A percentile compares a stretch with the other conserved stretches of the same genome.
These are phyloP conservation scores for Syngnathoides biaculeatus DNA, from an alignment of 2,113 vertebrate species.

Conservation along the genomic window DNA sequence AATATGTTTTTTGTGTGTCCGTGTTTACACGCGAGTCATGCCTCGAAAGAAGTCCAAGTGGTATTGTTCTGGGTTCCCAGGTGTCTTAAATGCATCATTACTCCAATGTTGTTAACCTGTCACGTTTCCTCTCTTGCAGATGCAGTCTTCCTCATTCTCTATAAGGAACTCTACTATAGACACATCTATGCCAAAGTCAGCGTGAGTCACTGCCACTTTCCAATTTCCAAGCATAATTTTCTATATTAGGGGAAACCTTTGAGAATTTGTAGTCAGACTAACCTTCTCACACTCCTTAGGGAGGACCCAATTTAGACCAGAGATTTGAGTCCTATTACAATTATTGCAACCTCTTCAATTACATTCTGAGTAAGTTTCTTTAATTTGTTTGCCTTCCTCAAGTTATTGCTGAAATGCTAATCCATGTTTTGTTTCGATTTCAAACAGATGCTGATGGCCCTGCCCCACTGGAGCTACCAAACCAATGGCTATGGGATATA, in stretches of 20 bases:
- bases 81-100: neutral
- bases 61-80: neutral
- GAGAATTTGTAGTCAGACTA: neutral
- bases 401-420: neutral
- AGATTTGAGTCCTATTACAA: conserved; percentile 99
- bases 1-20: neutral
- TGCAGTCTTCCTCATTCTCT: conserved; percentile 94
- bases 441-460: conserved; percentile 92
- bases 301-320: conserved; percentile 93
- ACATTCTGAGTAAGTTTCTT: conserved; percentile 90
- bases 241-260: neutral
- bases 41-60: neutral
- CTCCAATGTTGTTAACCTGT: neutral
- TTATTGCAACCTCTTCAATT: conserved; percentile 99
- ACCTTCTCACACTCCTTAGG: conserved; percentile 66
- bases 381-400: neutral
- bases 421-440: neutral
- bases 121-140: conserved; percentile 69
- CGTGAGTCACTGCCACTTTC: conserved; percentile 74
- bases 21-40: neutral
- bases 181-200: conserved; percentile 99
- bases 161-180: conserved; percentile 97
- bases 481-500: conserved; percentile 99
- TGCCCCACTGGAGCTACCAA: conserved; percentile 92
- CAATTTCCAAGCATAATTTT: neutral